phyloP scores from a whole-genome alignment of 1,140 invertebrate species.

The Protaetia brevitarsis region DNA sequence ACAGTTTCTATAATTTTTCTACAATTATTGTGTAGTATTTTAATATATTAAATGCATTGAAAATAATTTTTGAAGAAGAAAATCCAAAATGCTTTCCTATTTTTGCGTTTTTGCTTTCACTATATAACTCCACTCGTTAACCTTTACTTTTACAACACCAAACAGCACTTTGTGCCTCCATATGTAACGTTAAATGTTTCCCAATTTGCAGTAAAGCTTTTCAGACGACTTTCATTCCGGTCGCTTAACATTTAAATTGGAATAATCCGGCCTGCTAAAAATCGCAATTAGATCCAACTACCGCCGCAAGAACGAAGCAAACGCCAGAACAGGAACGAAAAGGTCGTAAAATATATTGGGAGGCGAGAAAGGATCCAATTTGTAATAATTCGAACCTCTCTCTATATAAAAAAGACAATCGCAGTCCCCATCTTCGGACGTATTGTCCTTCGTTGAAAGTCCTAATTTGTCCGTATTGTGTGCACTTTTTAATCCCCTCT shows the following conservation, averaged over 20 bases:
- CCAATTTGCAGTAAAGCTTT: slow-evolving; percentile 14
- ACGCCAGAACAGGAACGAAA: not conserved
- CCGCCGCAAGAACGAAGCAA: not conserved
- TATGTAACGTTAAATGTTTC: slow-evolving; percentile 1
- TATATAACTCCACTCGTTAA: no score
- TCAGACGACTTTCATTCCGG: not conserved
- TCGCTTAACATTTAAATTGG: slow-evolving; percentile 1
- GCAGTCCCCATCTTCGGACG: not conserved
- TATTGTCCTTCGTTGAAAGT: not conserved
- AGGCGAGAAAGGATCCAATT: not conserved
- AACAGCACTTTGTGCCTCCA: not conserved
- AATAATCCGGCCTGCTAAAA: slow-evolving; percentile 5
- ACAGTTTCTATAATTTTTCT: no score
- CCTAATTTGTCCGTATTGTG: not conserved
- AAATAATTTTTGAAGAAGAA: no score
- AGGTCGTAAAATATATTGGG: slow-evolving; percentile 7
- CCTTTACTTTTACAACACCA: no score
- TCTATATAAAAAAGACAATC: not conserved
- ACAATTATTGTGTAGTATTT: no score
- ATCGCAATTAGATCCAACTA: slow-evolving; percentile 6
- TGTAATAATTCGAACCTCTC: not conserved
- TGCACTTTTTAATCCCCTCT: not conserved
- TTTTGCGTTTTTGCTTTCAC: no score
- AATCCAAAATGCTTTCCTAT: no score
- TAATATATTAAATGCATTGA: no score